phyloP scores from a whole-genome alignment of 2,888 invertebrate species.

The Drosophila kambysellisi region DNA sequence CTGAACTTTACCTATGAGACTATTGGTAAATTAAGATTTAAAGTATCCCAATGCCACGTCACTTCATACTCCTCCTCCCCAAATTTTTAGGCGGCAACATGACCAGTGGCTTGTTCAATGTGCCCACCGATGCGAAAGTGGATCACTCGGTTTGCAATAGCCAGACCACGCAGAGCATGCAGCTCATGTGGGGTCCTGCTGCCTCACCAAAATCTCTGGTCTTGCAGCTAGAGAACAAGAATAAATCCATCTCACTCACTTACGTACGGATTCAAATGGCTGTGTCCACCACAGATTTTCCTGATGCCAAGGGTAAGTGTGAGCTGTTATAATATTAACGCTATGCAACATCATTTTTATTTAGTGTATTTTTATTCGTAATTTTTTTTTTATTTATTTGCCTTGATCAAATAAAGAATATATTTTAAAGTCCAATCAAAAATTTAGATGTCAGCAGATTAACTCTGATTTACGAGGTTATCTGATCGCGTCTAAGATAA shows the following conservation, averaged over 20 bases:
- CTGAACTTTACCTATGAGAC: constrained; percentile 86
- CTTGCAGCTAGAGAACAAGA: constrained; percentile 85
- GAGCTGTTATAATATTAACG: neutral
- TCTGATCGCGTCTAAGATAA: neutral
- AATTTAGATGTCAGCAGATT: neutral
- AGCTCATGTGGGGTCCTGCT: constrained; percentile 81
- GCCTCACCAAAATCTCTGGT: constrained; percentile 73
- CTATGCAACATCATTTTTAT: neutral
- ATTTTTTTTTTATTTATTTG: neutral
- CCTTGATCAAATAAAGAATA: neutral
- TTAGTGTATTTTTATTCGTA: neutral
- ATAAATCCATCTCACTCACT: constrained; percentile 80
- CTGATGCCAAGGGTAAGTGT: constrained; percentile 81
- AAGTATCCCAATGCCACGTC: neutral
- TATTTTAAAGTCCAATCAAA: neutral
- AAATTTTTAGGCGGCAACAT: constrained; percentile 75
- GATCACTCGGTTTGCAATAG: constrained; percentile 84
- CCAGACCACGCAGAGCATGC: constrained; percentile 84
- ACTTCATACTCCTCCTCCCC: neutral
- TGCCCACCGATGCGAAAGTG: constrained; percentile 85
- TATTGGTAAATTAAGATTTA: constrained; percentile 65
- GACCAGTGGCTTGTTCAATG: constrained; percentile 81
- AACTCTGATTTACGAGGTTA: neutral
- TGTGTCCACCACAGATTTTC: constrained; percentile 80
- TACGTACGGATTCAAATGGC: constrained; percentile 76